Base-by-base conservation (phyloP, 2,888 invertebrate genomes). In the Tolmerus cingulatus region DNA sequence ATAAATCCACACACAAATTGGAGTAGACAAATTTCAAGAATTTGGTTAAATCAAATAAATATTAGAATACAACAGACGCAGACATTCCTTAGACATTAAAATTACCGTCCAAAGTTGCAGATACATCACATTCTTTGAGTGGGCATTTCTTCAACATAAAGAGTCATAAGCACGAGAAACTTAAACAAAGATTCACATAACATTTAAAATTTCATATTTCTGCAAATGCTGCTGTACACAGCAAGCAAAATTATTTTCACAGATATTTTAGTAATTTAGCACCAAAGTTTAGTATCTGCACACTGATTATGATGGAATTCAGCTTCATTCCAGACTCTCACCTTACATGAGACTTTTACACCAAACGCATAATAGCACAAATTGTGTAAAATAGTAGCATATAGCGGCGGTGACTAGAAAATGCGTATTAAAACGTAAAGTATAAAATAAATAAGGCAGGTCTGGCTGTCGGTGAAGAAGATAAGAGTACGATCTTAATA, bases 71-170 rank as follows among this genome's bases (percentile, higher is more conserved):
- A 66, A 46, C 57, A 51, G 34, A 78, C n/a, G 34, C 16, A 40
- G 55, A 77, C 55, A 77, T 30, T n/a, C 40, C 5, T 74, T 23
- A 19, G 74, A 74, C 46, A 43, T 46, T 43, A 23, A 82, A 23
- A 82, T 66, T 82, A 82, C 82, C 82, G 82, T 82, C 82, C 82
- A 82, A 82, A 82, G n/a, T 82, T 37, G 82, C 57, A 55, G 82
- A 37, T 82, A 66, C 82, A 82, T 82, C 37, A 37, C 40, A 76
- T 37, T 37, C 40, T 40, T 37, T 27, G 66, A 66, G 23, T 66
- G 4, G 9, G 27, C 19, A n/a, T 51, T 8, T 51, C 19, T 7
- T 51, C 51, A 51, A 27, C 27, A 46, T 46, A 1, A 19, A 66
- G 66, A 23, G 2, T 66, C 23, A 76, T 34, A 2, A 37, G 14